phyloP scores from a whole-genome alignment of 2,797 vertebrate species.

The Lates japonicus region DNA sequence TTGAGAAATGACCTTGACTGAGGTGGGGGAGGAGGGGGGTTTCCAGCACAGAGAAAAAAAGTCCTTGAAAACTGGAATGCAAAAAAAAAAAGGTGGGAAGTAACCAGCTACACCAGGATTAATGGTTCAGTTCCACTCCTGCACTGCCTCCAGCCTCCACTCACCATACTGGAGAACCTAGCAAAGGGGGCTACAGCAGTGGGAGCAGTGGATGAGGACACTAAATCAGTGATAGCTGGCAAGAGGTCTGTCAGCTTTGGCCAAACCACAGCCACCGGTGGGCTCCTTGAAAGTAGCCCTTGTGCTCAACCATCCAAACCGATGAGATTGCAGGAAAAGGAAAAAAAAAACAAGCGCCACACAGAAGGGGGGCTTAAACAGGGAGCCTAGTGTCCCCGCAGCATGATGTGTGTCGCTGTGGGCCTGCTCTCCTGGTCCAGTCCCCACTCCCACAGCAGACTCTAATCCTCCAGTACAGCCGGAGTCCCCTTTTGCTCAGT shows the following conservation, averaged over 20 bases:
- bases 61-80: slow-evolving; percentile 52
- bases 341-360: slow-evolving; percentile 60
- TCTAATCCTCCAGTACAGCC: slow-evolving; percentile 68
- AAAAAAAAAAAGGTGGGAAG: slow-evolving; percentile 45
- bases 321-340: slow-evolving; percentile 68
- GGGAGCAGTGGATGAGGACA: slow-evolving; percentile 50
- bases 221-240: slow-evolving; percentile 78
- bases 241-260: slow-evolving; percentile 75
- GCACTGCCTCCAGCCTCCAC: slow-evolving; percentile 65
- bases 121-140: slow-evolving; percentile 67
- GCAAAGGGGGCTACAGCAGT: slow-evolving; percentile 43
- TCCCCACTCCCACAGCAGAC: slow-evolving; percentile 66
- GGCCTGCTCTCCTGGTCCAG: slow-evolving; percentile 58
- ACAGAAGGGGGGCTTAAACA: slow-evolving; percentile 77
- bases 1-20: slow-evolving; percentile 48
- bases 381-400: slow-evolving; percentile 81
- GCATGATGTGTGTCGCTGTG: slow-evolving; percentile 67
- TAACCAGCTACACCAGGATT: slow-evolving; percentile 47
- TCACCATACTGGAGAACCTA: slow-evolving; percentile 71
- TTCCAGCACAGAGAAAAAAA: slow-evolving; percentile 42
- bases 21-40: background rate
- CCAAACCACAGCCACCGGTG: slow-evolving; percentile 79
- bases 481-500: slow-evolving; percentile 65
- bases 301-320: slow-evolving; percentile 83
- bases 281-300: slow-evolving; percentile 84